Base-by-base conservation (phyloP, 1,140 invertebrate species). In the Zophobas atratus region DNA sequence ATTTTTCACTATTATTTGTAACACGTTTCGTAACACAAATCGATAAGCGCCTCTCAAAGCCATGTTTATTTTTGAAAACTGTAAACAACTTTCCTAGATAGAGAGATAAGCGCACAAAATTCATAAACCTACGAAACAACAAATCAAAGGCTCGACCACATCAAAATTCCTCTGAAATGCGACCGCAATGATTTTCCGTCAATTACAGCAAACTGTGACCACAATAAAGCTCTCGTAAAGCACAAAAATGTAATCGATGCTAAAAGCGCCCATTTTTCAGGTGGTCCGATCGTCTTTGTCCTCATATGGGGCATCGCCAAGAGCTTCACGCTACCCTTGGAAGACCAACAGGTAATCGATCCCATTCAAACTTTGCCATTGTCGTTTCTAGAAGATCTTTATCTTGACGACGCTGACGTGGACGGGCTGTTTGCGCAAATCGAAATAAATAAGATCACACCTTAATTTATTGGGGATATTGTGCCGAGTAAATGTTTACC, bases 241-340 rank as follows among this genome's bases (percentile, higher is more conserved):
- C 56, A 60, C 33, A 41, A 67, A 67, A 67, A 43, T 67, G 60
- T 67, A 60, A 60, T 56, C 32, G 51, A 33, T 72, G 6, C 6
- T 46, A 0, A 46, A 3, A 5, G 49, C 6, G 20, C 49, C 3
- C 3, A 56, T 39, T 79, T 85, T 87, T 38, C 82, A 94, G 93
- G 93, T 79, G 87, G 91, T 51, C 93, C 93, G n/a, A 87, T 92
- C 0, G 63, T 93, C 8, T 91, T 94, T 74, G 90, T 93, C 57
- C 87, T 88, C 8, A 84, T 90, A 73, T 95, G 93, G 93, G 90
- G 90, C 46, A 89, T 93, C 79, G 90, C 90, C 5, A 91, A 93
- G 77, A 88, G 87, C 48, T 89, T 90, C 76, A 88, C 90, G 1
- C 55, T 70, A 79, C 85, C 32, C 85, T 88, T 46, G 5, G 85